A percentile compares a stretch with the other conserved stretches of the same genome.
phyloP scores from a whole-genome alignment of 30 jellyfish, hydroid and myxozoan genomes.

The Pseudorhiza aurosa region DNA sequence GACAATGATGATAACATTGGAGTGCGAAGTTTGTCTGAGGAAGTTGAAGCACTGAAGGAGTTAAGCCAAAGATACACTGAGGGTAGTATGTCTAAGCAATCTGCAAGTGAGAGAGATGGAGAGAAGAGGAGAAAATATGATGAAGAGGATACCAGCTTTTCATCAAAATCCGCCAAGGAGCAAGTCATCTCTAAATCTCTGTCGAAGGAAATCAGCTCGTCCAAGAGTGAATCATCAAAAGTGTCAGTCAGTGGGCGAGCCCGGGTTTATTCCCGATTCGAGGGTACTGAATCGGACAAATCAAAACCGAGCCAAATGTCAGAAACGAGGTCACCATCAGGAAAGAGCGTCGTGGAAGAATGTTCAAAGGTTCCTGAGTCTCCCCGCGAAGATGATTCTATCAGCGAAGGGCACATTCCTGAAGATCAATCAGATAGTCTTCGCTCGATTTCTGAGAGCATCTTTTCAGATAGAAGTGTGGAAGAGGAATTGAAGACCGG shows the following conservation, averaged over 20 bases:
- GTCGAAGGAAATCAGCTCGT: background rate
- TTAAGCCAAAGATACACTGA: background rate
- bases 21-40: conserved; percentile 50
- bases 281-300: background rate
- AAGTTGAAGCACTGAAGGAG: conserved; percentile 36
- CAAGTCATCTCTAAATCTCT: conserved; percentile 4
- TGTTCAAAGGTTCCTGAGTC: background rate
- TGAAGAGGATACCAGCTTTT: background rate
- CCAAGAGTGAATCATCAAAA: background rate
- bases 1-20: background rate
- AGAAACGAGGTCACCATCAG: background rate
- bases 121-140: background rate
- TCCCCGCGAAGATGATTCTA: conserved; percentile 6
- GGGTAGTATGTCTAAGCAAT: background rate
- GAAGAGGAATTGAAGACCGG: conserved; percentile 21
- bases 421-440: conserved; percentile 40
- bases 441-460: conserved; percentile 36
- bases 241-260: background rate
- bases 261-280: background rate
- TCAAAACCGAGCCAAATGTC: background rate
- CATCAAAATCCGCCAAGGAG: background rate
- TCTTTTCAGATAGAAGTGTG: conserved; percentile 39
- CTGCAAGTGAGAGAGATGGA: background rate
- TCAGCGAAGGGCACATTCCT: background rate
- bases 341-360: conserved; percentile 7